phyloP scores from a whole-genome alignment of 2,888 invertebrate species.

The Hemithea aestivaria region DNA sequence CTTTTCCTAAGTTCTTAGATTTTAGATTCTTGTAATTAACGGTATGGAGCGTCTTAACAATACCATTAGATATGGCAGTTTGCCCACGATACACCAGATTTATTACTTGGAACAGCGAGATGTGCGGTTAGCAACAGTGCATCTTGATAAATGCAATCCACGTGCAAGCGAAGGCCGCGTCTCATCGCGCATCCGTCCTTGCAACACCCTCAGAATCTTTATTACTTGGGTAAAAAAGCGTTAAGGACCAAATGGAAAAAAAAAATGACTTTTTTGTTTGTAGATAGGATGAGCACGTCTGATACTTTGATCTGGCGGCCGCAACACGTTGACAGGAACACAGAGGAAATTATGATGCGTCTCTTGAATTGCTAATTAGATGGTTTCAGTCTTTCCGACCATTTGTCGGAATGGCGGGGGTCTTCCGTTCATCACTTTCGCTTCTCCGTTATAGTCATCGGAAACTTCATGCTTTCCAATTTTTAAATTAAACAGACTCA shows the following conservation, averaged over 20 bases:
- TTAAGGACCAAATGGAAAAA: slow-evolving; percentile 43
- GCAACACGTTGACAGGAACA: slow-evolving; percentile 23
- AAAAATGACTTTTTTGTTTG: slow-evolving; percentile 51
- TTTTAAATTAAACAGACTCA: too few species aligned
- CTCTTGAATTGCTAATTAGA: slow-evolving; percentile 52
- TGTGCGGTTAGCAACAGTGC: slow-evolving; percentile 36
- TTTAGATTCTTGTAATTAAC: too few species aligned
- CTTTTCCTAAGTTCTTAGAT: too few species aligned
- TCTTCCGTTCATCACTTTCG: too few species aligned
- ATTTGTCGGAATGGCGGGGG: too few species aligned
- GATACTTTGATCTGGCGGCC: slow-evolving; percentile 50
- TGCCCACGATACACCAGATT: slow-evolving; percentile 17
- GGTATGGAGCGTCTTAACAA: too few species aligned
- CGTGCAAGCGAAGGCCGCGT: slow-evolving; percentile 56
- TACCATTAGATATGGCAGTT: not conserved
- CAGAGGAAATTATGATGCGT: slow-evolving; percentile 45
- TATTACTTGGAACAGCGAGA: too few species aligned
- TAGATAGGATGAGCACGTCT: slow-evolving; percentile 24
- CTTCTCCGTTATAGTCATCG: too few species aligned
- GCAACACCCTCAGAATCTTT: slow-evolving; percentile 53
- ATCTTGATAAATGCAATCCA: slow-evolving; percentile 49
- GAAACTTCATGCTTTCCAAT: too few species aligned
- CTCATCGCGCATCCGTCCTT: slow-evolving; percentile 50
- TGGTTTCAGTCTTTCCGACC: too few species aligned
- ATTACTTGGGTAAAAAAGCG: slow-evolving; percentile 46